Conservation (phyloP, 2,888 invertebrate genomes). For the Tetropium fuscum region DNA sequence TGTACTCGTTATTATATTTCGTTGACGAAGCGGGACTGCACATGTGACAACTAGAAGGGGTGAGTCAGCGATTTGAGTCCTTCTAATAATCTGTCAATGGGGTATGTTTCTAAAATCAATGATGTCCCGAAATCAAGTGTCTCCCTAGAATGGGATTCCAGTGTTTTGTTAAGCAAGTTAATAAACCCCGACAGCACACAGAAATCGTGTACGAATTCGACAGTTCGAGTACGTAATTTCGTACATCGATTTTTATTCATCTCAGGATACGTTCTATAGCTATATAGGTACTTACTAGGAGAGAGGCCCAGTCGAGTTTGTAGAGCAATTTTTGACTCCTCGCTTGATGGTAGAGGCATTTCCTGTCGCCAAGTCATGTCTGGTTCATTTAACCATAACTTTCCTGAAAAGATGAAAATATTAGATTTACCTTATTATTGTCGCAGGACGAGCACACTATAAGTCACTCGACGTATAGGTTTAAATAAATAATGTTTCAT, state of each 20-base stretch:
- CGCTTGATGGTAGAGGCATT: slow-evolving; percentile 62
- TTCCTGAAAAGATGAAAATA: slow-evolving; percentile 60
- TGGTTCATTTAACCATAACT: slow-evolving; percentile 66
- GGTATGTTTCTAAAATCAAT: slow-evolving; percentile 60
- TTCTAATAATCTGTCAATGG: slow-evolving; percentile 62
- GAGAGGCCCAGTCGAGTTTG: slow-evolving; percentile 66
- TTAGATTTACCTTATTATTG: slow-evolving; percentile 4
- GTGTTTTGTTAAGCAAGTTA: slow-evolving; percentile 26
- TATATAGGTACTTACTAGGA: slow-evolving; percentile 61
- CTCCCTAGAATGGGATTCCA: slow-evolving; percentile 19
- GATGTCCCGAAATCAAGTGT: slow-evolving; percentile 56
- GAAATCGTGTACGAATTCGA: slow-evolving; percentile 7
- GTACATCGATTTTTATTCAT: slow-evolving; percentile 13
- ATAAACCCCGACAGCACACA: not conserved
- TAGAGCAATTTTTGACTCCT: slow-evolving; percentile 65
- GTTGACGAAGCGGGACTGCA: slow-evolving; percentile 49
- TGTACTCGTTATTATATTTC: slow-evolving; percentile 8
- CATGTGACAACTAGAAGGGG: slow-evolving; percentile 63
- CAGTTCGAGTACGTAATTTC: slow-evolving; percentile 1
- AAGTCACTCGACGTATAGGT: not conserved
- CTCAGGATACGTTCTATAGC: slow-evolving; percentile 1
- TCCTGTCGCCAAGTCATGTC: slow-evolving; percentile 66
- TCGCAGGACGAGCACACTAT: not conserved
- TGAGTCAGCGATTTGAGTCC: slow-evolving; percentile 60
- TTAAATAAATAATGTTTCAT: too few species aligned